Evolutionary conservation across 23 tunicate genomes (phyloP), one percentile per base, ranked within the genome.

Genomic region (Phallusia fumigata): DNA sequence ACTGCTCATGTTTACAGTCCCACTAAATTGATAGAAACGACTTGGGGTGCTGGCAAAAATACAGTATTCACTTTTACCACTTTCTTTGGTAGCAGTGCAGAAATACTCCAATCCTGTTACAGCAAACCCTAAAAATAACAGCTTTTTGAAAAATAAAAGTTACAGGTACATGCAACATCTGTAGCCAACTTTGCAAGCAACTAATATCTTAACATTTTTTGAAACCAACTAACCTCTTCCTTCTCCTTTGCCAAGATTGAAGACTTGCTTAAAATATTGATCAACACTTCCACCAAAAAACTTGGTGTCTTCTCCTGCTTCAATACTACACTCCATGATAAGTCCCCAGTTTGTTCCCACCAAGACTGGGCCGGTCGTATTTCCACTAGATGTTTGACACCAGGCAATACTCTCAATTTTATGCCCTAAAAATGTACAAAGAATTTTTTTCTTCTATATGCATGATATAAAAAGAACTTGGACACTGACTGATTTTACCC

Each of bases 271-370:
- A 30, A 88, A 93, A 79, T 93, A 93, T 77, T 93, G 93, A 77
- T 93, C 98, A 45, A 88, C 93, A 53, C 98, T 88, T 36, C 93
- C 93, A 35, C 93, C 93, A 74, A 88, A 88, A 77, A 93, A 88
- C 76, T 82, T 93, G 15, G 93, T 84, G 45, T 93, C 98, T 73
- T 93, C 98, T 0, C 93, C 90, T 28, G 98, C 77, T 53, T 93
- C 98, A 33, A 93, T 82, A 65, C 81, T 84, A 52, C 93, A 84
- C 64, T 93, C 98, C 90, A 93, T 93, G 31, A 93, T 93, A 74
- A 81, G 50, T 28, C 98, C 98, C 64, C 93, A 40, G 50, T 81
- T 93, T 11, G 93, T 88, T n/a, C 98, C 98, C 0, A 93, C 85
- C 53, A 93, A 81, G 28, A 93, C 82, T 15, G 93, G 83, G 33